Base-by-base conservation (phyloP, 2,113 vertebrate genomes). In the Hemiprocne comata region DNA sequence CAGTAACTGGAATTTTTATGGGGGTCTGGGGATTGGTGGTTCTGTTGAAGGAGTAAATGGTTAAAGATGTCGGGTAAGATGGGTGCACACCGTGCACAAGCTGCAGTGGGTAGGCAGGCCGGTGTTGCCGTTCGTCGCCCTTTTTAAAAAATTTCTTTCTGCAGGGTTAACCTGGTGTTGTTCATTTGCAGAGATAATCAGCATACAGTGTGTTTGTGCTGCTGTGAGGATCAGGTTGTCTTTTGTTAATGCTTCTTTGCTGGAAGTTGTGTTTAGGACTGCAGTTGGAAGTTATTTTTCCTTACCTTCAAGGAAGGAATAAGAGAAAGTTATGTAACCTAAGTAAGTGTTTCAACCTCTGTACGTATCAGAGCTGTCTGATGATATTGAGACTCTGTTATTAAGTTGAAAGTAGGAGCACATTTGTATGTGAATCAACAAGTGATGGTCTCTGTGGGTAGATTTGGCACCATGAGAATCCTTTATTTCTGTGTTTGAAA, bases 241-340 rank as follows among this genome's bases (percentile, higher is more conserved):
- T 62, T 48, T 61, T 50, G 24, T 58, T 90, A 20, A 16, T 17
- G 75, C 19, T 40, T 16, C 25, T 67, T 70, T 60, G n/a, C 34
- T 84, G 36, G 20, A 61, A 94, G 80, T 82, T 83, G 61, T 29
- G n/a, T 81, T 88, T 62, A 58, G 42, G 36, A 13, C 51, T 48
- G 34, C 48, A 74, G 12, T 34, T 77, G 33, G 46, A 42, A 85
- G 42, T 42, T 79, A 31, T 17, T 85, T 80, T 91, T 74, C 51
- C 38, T 58, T 73, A n/a, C 78, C 78, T 93, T 66, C 25, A 18
- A 83, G 80, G 75, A 54, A 87, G 81, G 74, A 73, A 18, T 60
- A 38, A 70, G 81, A 53, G 57, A 58, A 88, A 62, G 72, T 84
- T 92, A 87, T 23, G 73, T 94, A 91, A 94, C 15, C 0, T 2